Conservation (phyloP, 2,888 invertebrate species). For the Acleris literana region DNA sequence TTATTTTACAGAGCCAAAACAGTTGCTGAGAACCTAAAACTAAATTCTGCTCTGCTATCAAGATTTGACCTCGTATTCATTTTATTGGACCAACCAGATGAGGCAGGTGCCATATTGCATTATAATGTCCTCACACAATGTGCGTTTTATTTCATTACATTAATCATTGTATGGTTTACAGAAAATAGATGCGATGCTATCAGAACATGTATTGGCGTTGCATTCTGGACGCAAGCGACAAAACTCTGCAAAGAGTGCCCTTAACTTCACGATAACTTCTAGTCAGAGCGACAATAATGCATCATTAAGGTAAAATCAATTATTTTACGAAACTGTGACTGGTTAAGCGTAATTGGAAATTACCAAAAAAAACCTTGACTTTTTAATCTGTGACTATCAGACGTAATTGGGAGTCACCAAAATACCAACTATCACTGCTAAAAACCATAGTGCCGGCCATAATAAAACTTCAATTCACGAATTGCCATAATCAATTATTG, state of each 20-base stretch:
- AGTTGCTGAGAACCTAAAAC: slow-evolving; percentile 94
- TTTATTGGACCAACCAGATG: slow-evolving; percentile 93
- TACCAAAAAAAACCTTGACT: too few relatives aligned
- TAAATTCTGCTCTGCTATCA: slow-evolving; percentile 92
- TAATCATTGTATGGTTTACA: slow-evolving; percentile 57
- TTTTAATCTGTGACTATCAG: background rate
- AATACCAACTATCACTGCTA: too few relatives aligned
- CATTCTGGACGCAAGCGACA: slow-evolving; percentile 82
- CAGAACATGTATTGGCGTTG: slow-evolving; percentile 92
- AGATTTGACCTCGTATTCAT: slow-evolving; percentile 97
- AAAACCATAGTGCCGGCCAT: too few relatives aligned
- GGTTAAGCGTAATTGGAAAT: too few relatives aligned
- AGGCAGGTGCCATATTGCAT: slow-evolving; percentile 72
- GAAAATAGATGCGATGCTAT: slow-evolving; percentile 89
- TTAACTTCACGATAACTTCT: slow-evolving; percentile 56
- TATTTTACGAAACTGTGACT: background rate
- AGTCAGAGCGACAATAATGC: slow-evolving; percentile 62
- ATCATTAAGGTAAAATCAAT: slow-evolving; percentile 58
- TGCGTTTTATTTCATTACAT: background rate
- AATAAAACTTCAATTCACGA: too few relatives aligned
- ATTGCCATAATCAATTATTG: too few relatives aligned
- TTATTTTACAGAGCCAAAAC: slow-evolving; percentile 86
- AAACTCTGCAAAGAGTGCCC: slow-evolving; percentile 43
- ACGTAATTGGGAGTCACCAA: background rate
- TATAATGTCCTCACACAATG: background rate